These are phyloP conservation scores for Rhynchonycteris naso DNA, from an alignment of 2,797 vertebrate genomes.

Conservation along the genomic window DNA sequence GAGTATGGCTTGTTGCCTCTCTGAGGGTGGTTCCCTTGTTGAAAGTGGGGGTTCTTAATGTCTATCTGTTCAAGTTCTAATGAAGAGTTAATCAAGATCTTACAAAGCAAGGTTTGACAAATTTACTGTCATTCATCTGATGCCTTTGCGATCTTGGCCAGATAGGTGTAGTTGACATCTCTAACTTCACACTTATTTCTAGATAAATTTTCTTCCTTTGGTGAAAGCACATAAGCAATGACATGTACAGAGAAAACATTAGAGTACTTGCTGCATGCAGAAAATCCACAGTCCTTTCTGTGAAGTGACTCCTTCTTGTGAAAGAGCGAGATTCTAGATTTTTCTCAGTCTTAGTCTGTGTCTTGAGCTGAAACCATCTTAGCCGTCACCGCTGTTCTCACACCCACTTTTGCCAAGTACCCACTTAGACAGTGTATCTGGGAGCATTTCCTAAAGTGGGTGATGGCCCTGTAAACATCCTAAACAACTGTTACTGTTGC, in stretches of 20 bases:
- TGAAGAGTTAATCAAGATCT: neutral
- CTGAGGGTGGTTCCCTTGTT: neutral
- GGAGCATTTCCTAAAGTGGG: no score
- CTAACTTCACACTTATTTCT: neutral
- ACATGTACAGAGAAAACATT: neutral
- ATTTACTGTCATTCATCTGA: neutral
- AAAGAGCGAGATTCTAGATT: neutral
- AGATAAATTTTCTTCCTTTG: neutral
- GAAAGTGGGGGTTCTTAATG: neutral
- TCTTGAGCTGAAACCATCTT: neutral
- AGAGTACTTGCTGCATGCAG: neutral
- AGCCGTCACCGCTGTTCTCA: fast-evolving
- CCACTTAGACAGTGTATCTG: fast-evolving
- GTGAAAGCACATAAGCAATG: neutral
- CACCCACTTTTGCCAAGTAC: neutral
- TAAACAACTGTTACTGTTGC: fast-evolving
- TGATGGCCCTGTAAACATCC: neutral
- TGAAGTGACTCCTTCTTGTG: neutral
- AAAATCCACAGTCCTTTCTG: neutral
- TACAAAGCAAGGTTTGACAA: neutral
- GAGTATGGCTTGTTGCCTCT: neutral
- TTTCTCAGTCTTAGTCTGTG: neutral
- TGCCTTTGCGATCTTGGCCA: neutral
- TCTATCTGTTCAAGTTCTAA: neutral
- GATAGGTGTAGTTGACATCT: neutral